phyloP scores from a whole-genome alignment of 1,140 invertebrate genomes.

The Leptopilina boulardi region DNA sequence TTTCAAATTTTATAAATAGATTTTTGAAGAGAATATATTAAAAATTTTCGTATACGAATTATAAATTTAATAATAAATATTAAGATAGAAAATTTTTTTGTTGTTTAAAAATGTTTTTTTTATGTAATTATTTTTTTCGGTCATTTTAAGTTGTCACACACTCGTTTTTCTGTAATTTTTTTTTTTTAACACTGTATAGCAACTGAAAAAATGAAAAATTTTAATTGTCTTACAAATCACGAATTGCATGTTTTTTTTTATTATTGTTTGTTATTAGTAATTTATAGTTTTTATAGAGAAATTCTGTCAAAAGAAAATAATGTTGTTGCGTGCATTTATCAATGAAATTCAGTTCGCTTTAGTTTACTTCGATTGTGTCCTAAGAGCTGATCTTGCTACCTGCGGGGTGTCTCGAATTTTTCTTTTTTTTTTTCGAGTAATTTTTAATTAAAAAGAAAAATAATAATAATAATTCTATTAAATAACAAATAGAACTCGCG shows the following conservation, averaged over 20 bases:
- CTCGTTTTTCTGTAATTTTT: slow-evolving; percentile 12
- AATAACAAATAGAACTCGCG: slow-evolving; percentile 4
- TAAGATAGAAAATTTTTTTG: too few relatives aligned
- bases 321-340: not conserved
- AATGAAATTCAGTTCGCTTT: not conserved
- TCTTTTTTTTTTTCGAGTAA: not conserved
- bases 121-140: not conserved
- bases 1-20: too few relatives aligned
- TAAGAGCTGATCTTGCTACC: slow-evolving; percentile 25
- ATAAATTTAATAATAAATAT: too few relatives aligned
- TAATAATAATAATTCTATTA: slow-evolving; percentile 10
- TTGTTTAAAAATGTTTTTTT: not conserved
- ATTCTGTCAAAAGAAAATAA: not conserved
- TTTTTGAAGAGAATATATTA: too few relatives aligned
- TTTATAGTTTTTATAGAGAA: not conserved
- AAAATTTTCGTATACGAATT: too few relatives aligned
- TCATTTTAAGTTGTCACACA: slow-evolving; percentile 3
- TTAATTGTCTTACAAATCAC: not conserved
- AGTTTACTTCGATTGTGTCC: slow-evolving; percentile 30
- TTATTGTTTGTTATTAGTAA: not conserved
- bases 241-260: slow-evolving; percentile 11
- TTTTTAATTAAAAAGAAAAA: not conserved
- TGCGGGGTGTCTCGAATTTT: slow-evolving; percentile 27
- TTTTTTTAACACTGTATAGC: not conserved
- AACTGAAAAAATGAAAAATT: not conserved